Percentiles rank a stretch among this genome's conserved stretches.
Evolutionary conservation across 2,113 vertebrate genomes (phyloP).

Genomic region (Arvicanthis niloticus): DNA sequence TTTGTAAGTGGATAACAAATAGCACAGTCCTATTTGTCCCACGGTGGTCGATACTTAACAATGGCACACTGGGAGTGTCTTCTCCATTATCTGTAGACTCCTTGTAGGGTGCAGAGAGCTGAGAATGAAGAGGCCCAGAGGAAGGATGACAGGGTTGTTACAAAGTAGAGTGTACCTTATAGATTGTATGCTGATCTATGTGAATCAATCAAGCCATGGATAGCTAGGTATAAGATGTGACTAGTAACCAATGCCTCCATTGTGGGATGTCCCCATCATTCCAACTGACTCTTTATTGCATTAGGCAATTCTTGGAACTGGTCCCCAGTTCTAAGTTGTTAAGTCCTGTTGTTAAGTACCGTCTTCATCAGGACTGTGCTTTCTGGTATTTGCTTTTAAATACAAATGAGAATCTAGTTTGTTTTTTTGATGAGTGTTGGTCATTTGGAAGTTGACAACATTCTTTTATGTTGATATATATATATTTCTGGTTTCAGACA

Average conservation of each 20-base stretch:
- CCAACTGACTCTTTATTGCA: background rate
- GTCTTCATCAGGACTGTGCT: slow-evolving; percentile 61
- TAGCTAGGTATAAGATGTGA: background rate
- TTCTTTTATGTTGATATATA: background rate
- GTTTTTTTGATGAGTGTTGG: slow-evolving; percentile 59
- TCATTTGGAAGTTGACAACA: slow-evolving; percentile 18
- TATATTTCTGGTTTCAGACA: background rate
- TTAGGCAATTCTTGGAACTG: background rate
- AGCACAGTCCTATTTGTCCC: too few species aligned
- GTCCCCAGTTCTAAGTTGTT: background rate
- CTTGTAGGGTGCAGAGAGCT: background rate
- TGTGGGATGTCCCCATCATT: background rate
- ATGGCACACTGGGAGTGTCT: slow-evolving; percentile 34
- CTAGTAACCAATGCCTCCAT: background rate
- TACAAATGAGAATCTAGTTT: slow-evolving; percentile 65
- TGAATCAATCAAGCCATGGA: background rate
- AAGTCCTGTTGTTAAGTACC: slow-evolving; percentile 6
- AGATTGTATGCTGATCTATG: background rate
- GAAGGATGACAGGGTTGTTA: background rate
- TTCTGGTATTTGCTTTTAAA: slow-evolving; percentile 61
- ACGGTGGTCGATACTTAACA: too few species aligned
- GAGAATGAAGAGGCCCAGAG: slow-evolving; percentile 36
- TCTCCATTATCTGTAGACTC: slow-evolving; percentile 27
- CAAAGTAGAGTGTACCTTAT: background rate
- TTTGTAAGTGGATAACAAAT: slow-evolving; percentile 61